Evolutionary conservation across 2,797 vertebrate species (phyloP).

Genomic region (Austrolebias charrua): DNA sequence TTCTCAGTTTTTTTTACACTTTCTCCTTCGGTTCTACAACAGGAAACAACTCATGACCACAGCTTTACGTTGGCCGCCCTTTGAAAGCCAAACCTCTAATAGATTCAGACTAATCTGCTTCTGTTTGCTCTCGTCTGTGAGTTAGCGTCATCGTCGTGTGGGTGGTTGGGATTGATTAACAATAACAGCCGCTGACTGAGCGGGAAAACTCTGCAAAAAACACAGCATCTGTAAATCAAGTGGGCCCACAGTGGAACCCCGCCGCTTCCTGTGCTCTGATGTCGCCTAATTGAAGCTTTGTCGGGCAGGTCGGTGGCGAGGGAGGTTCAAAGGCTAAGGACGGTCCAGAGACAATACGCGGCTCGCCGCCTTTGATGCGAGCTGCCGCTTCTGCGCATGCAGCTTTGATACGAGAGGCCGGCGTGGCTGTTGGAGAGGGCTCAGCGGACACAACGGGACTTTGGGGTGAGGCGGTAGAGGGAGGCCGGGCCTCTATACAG

Average conservation of each 20-base stretch:
- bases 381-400: slow-evolving; percentile 82
- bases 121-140: slow-evolving; percentile 69
- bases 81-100: slow-evolving; percentile 24
- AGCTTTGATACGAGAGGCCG: slow-evolving; percentile 88
- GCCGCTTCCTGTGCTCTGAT: slow-evolving; percentile 76
- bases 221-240: slow-evolving; percentile 58
- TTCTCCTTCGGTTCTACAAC: background rate
- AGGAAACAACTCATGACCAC: slow-evolving; percentile 10
- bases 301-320: slow-evolving; percentile 77
- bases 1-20: too few relatives aligned
- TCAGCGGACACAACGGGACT: slow-evolving; percentile 24
- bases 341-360: slow-evolving; percentile 70
- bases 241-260: slow-evolving; percentile 19
- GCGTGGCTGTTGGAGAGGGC: slow-evolving; percentile 41
- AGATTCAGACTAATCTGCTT: slow-evolving; percentile 54
- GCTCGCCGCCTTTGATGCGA: slow-evolving; percentile 87
- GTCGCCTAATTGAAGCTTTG: slow-evolving; percentile 88
- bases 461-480: background rate
- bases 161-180: slow-evolving; percentile 70
- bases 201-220: slow-evolving; percentile 63
- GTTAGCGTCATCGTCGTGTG: slow-evolving; percentile 59
- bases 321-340: slow-evolving; percentile 86
- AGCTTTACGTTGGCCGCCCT: slow-evolving; percentile 6
- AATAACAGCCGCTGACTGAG: slow-evolving; percentile 71
- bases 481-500: slow-evolving; percentile 7